Base-by-base conservation (phyloP, 2,888 invertebrate species). In the Metellina segmentata region DNA sequence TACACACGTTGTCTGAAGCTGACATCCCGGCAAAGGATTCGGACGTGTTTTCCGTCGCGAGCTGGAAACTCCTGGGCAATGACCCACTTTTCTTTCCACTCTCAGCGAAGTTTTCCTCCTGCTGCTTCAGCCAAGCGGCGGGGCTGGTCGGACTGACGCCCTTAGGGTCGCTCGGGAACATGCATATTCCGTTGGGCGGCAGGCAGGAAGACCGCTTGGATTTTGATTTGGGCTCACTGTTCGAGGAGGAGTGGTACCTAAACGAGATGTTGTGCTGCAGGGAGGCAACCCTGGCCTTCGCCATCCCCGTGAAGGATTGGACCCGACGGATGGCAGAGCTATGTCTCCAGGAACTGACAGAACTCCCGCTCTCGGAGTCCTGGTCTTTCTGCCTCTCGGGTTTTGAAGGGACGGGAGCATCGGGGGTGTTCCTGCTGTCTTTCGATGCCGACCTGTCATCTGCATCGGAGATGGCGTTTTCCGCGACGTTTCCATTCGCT, bases 41-140 rank as follows among this genome's bases (percentile, higher is more conserved):
- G 6, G 83, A 51, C 13, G 70, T 5, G 49, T 79, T 83, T 34
- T 90, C 92, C n/a, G 87, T 20, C n/a, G 51, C 95, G 52, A 96
- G 96, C 95, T 97, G 97, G 94, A 97, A 97, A 94, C 97, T 97
- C 94, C 97, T 96, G 0, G 97, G 97, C 87, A 97, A 94, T 0
- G 97, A 97, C 48, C 97, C 97, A 16, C 97, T 96, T 94, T 97
- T 97, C 94, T 96, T 96, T 85, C 96, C 96, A 0, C 96, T 96
- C 6, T 96, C 96, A 1, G 94, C 97, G 87, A 97, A 95, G 94
- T 97, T 96, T 93, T 96, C 96, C 93, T 96, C 96, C 93, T 97
- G 96, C 87, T 97, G 96, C 93, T 96, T 97, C 49, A 97, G 94
- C 97, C 97, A 97, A 90, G 97, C 96, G 88, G 96, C 96, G 5